Conservation (phyloP, 2,113 vertebrate genomes). For the Chloebia gouldiae region DNA sequence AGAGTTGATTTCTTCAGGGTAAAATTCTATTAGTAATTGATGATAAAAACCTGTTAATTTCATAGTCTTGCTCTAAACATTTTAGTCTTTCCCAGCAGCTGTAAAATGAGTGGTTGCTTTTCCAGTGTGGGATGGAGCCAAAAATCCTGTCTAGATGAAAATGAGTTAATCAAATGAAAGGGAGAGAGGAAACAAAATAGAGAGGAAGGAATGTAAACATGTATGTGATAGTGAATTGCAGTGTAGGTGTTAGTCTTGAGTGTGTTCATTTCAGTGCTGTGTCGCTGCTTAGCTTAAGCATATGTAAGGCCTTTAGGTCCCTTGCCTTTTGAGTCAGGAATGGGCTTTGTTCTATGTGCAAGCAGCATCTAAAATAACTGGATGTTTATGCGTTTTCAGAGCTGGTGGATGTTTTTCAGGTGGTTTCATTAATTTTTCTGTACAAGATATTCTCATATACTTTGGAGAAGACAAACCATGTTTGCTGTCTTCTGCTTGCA, state of each 20-base stretch:
- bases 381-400: background rate
- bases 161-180: background rate
- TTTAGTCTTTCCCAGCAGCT: background rate
- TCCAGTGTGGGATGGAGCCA: background rate
- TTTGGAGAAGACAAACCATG: background rate
- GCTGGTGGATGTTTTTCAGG: background rate
- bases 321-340: background rate
- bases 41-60: background rate
- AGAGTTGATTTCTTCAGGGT: background rate
- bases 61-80: conserved; percentile 14
- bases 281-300: background rate
- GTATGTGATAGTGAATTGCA: background rate
- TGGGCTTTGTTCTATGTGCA: background rate
- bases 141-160: background rate
- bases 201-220: background rate
- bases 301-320: background rate
- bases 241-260: background rate
- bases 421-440: background rate
- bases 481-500: background rate
- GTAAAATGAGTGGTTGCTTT: background rate
- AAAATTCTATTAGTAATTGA: background rate
- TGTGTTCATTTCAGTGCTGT: background rate
- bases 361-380: background rate
- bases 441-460: background rate
- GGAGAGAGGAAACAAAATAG: background rate